Percentiles rank a stretch among this genome's conserved stretches.
These are phyloP conservation scores for Uropsilus gracilis DNA, from an alignment of 2,113 vertebrate genomes.

Conservation along the genomic window DNA sequence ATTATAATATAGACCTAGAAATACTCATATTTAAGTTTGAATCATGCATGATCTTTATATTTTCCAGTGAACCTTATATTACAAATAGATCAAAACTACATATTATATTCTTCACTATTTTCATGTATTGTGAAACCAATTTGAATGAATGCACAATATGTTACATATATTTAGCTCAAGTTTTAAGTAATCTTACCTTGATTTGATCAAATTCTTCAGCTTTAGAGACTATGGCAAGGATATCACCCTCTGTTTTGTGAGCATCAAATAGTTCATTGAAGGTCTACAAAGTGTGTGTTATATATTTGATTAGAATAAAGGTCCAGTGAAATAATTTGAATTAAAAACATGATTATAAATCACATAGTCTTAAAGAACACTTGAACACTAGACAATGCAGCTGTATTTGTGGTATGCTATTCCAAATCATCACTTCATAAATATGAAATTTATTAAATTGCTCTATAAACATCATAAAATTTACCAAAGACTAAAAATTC, in stretches of 20 bases:
- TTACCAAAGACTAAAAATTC: slow-evolving; percentile 6
- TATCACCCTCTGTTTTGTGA: slow-evolving; percentile 95
- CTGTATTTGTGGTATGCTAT: not conserved
- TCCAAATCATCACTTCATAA: not conserved
- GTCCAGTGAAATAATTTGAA: not conserved
- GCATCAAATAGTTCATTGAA: slow-evolving; percentile 97
- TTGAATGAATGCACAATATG: slow-evolving; percentile 79
- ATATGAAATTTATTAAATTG: not conserved
- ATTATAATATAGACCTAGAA: slow-evolving; percentile 82
- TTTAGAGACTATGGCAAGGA: slow-evolving; percentile 96
- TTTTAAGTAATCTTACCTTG: slow-evolving; percentile 90
- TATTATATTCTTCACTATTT: slow-evolving; percentile 78
- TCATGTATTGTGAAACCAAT: slow-evolving; percentile 80
- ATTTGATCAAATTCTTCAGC: slow-evolving; percentile 99
- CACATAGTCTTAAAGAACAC: slow-evolving; percentile 24
- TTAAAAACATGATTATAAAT: slow-evolving; percentile 33
- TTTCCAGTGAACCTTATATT: slow-evolving; percentile 75
- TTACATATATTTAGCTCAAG: slow-evolving; percentile 9
- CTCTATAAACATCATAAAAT: not conserved
- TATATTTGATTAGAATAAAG: slow-evolving; percentile 71
- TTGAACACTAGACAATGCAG: not conserved
- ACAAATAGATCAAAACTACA: slow-evolving; percentile 78
- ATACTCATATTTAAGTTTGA: slow-evolving; percentile 82
- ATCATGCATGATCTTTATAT: slow-evolving; percentile 83
- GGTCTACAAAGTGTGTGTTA: slow-evolving; percentile 87